Evolutionary conservation across 1,140 invertebrate genomes (phyloP).

Genomic region (Drosophila fuyamai): DNA sequence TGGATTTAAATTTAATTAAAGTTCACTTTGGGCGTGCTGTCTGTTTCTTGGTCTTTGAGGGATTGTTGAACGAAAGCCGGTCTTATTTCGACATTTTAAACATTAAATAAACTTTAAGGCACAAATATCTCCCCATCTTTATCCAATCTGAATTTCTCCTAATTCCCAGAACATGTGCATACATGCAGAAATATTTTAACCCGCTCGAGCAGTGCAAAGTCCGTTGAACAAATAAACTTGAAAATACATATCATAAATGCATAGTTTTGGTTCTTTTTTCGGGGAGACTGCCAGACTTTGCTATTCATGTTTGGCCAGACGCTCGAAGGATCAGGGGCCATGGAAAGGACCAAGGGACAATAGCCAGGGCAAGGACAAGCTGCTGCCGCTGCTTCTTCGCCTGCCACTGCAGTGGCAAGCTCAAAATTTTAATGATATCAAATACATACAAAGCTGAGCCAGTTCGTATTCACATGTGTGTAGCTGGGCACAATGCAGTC

Average conservation of each 20-base stretch:
- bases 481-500: conserved; percentile 55
- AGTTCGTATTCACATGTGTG: conserved; percentile 7
- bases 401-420: conserved; percentile 52
- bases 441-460: conserved; percentile 35
- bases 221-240: conserved; percentile 66
- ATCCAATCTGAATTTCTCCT: conserved; percentile 10
- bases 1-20: conserved; percentile 67
- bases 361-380: conserved; percentile 66
- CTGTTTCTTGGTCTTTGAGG: conserved; percentile 12
- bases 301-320: conserved; percentile 61
- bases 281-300: conserved; percentile 28
- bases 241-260: conserved; percentile 53
- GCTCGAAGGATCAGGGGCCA: conserved; percentile 19
- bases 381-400: conserved; percentile 35
- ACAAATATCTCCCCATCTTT: neutral
- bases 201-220: conserved; percentile 39
- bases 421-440: conserved; percentile 76
- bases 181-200: conserved; percentile 54
- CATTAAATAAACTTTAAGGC: conserved; percentile 29
- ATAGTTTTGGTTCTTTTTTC: conserved; percentile 38
- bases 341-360: conserved; percentile 13
- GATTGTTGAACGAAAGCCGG: conserved; percentile 4
- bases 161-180: conserved; percentile 31
- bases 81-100: conserved; percentile 8
- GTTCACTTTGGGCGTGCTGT: conserved; percentile 9